A percentile compares a stretch with the other conserved stretches of the same genome.
Evolutionary conservation across 2,797 vertebrate genomes (phyloP).

Genomic region (Steatocranus sp.): DNA sequence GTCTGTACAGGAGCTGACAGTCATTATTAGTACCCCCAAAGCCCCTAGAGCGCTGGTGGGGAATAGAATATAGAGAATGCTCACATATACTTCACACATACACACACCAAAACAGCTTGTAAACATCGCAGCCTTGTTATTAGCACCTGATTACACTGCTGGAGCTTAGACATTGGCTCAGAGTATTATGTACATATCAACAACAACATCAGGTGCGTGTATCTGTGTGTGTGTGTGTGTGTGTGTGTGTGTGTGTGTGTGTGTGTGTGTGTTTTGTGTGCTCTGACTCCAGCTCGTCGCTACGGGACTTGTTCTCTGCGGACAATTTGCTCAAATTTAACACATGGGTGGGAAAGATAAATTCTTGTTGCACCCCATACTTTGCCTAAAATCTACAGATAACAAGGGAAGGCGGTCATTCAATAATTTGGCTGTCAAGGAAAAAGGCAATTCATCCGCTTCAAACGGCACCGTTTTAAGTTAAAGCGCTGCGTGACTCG

Average conservation of each 20-base stretch:
- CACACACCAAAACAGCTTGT: slow-evolving; percentile 55
- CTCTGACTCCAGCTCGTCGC: slow-evolving; percentile 2
- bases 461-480: neutral
- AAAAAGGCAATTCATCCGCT: neutral
- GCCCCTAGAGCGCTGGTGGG: slow-evolving; percentile 13
- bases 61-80: slow-evolving; percentile 28
- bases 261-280: neutral
- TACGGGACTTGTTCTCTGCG: slow-evolving; percentile 35
- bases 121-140: slow-evolving; percentile 66
- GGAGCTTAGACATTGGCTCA: slow-evolving; percentile 44
- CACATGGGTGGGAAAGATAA: slow-evolving; percentile 42
- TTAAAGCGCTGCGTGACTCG: neutral
- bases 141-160: slow-evolving; percentile 64
- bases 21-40: slow-evolving; percentile 47
- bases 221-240: neutral
- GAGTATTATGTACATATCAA: slow-evolving; percentile 50
- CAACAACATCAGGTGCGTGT: slow-evolving; percentile 7
- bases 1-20: slow-evolving; percentile 31
- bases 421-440: slow-evolving; percentile 15
- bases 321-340: slow-evolving; percentile 53
- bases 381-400: slow-evolving; percentile 20
- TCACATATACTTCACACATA: slow-evolving; percentile 1
- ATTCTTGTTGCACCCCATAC: neutral
- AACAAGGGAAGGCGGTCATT: slow-evolving; percentile 8
- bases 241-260: too few species aligned